A percentile compares a stretch with the other conserved stretches of the same genome.
These are phyloP conservation scores for Aphis gossypii DNA, from an alignment of 1,140 invertebrate genomes.

Conservation along the genomic window DNA sequence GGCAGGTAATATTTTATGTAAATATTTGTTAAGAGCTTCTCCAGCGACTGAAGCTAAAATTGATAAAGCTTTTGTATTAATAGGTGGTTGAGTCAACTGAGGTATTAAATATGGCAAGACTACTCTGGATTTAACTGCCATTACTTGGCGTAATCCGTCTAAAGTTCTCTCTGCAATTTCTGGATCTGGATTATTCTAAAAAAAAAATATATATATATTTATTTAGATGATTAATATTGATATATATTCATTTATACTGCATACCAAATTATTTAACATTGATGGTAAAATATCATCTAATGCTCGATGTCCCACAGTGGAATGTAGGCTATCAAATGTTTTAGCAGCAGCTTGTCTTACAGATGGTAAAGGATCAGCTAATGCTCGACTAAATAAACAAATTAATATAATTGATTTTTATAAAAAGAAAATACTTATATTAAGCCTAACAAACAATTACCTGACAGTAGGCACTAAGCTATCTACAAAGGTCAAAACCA, in stretches of 20 bases:
- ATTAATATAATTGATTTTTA: background rate
- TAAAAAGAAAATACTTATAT: background rate
- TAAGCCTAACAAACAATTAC: constrained; percentile 59
- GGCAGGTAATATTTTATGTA: constrained; percentile 90
- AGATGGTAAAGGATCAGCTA: constrained; percentile 91
- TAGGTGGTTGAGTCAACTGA: constrained; percentile 84
- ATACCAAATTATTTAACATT: constrained; percentile 82
- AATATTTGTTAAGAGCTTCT: constrained; percentile 89
- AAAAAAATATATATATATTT: constrained; percentile 58
- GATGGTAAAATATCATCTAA: constrained; percentile 96
- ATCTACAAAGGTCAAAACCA: constrained; percentile 92
- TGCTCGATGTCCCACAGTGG: constrained; percentile 90
- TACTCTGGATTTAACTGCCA: constrained; percentile 94
- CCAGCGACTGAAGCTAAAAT: constrained; percentile 91
- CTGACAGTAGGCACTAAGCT: constrained; percentile 95
- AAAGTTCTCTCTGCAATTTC: constrained; percentile 83
- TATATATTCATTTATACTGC: constrained; percentile 43
- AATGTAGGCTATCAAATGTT: constrained; percentile 95
- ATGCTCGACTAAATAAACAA: constrained; percentile 73
- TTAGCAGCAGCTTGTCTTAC: constrained; percentile 93
- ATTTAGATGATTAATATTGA: constrained; percentile 39
- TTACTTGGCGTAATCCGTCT: constrained; percentile 94
- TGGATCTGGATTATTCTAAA: constrained; percentile 76
- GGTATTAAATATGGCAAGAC: constrained; percentile 96
- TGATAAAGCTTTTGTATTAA: constrained; percentile 92